These are phyloP conservation scores for Propsilocerus akamusi DNA, from an alignment of 1,140 invertebrate species.

Conservation along the genomic window DNA sequence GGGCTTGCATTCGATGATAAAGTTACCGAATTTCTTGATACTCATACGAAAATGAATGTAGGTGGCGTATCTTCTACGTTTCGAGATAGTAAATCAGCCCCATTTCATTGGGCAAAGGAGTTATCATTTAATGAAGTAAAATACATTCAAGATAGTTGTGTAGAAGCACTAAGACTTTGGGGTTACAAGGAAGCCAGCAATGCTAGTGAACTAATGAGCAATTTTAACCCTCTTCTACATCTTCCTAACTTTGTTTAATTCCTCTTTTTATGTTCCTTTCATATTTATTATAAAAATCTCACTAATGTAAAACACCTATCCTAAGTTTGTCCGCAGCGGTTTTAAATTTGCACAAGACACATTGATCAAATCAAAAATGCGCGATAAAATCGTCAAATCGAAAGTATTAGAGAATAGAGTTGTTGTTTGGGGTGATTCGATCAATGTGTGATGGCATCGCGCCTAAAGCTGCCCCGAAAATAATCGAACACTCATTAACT, in stretches of 20 bases:
- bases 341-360: too few relatives aligned
- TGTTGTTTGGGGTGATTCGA: too few relatives aligned
- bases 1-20: slow-evolving; percentile 47
- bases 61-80: slow-evolving; percentile 70
- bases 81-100: slow-evolving; percentile 59
- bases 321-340: too few relatives aligned
- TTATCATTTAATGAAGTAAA: slow-evolving; percentile 46
- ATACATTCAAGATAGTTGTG: slow-evolving; percentile 41
- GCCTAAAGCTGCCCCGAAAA: too few relatives aligned
- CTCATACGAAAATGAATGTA: slow-evolving; percentile 58
- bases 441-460: too few relatives aligned
- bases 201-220: slow-evolving; percentile 17
- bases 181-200: slow-evolving; percentile 44
- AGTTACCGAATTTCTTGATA: slow-evolving; percentile 54
- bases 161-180: slow-evolving; percentile 58
- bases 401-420: too few relatives aligned
- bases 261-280: too few relatives aligned
- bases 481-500: too few relatives aligned
- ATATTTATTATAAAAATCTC: too few relatives aligned
- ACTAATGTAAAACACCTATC: too few relatives aligned
- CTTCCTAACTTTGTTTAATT: slow-evolving; percentile 13
- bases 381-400: too few relatives aligned
- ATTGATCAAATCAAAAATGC: too few relatives aligned
- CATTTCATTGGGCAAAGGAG: slow-evolving; percentile 68
- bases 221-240: slow-evolving; percentile 20